Evolutionary conservation across 2,888 invertebrate species (phyloP).

Genomic region (Himalopsyche kuldschensis): DNA sequence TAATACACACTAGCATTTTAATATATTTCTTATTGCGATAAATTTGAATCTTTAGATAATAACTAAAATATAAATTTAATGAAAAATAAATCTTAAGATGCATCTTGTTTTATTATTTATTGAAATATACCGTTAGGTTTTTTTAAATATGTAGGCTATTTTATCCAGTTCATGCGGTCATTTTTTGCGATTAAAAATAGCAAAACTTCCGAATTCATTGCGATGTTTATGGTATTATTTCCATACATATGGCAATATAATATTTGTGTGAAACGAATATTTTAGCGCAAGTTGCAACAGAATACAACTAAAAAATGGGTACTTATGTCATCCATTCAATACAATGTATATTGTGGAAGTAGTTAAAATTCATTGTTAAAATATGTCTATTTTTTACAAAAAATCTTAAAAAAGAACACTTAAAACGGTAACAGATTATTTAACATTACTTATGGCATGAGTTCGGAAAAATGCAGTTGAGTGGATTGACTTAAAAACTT

Average conservation of each 20-base stretch:
- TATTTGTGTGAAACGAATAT: too few relatives aligned
- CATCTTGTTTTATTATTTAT: too few relatives aligned
- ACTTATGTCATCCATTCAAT: too few relatives aligned
- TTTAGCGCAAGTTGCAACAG: too few relatives aligned
- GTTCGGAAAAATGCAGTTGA: neutral
- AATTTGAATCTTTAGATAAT: neutral
- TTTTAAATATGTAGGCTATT: neutral
- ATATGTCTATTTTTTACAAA: too few relatives aligned
- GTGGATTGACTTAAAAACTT: neutral
- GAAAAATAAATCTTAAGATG: too few relatives aligned
- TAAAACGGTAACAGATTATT: neutral
- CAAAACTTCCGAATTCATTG: neutral
- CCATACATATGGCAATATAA: neutral
- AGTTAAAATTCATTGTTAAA: too few relatives aligned
- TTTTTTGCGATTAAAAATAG: neutral
- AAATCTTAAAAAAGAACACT: too few relatives aligned
- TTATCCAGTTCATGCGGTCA: neutral
- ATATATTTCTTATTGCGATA: neutral
- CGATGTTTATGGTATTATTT: neutral
- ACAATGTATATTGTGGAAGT: too few relatives aligned
- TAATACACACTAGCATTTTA: neutral
- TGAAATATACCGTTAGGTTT: neutral
- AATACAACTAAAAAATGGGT: too few relatives aligned
- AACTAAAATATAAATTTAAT: too few relatives aligned
- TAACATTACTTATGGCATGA: neutral